Conservation (phyloP, 1,140 invertebrate genomes). For the fruit fly (Drosophila melanogaster) region DNA sequence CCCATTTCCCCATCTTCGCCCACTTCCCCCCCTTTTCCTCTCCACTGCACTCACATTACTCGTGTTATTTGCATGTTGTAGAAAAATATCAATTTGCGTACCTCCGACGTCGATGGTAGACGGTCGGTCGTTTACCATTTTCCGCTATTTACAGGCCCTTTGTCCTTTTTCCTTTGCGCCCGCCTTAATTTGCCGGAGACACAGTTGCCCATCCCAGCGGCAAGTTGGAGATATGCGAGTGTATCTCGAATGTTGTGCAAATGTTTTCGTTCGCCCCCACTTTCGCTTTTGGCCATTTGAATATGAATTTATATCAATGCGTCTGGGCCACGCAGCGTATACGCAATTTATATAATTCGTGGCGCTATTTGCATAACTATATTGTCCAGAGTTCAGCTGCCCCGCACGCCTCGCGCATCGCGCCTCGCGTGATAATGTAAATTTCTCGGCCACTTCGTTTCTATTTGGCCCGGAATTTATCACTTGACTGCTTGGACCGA, state of each 20-base stretch:
- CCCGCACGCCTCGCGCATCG: slow-evolving; percentile 7
- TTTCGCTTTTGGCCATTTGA: slow-evolving; percentile 53
- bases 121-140: slow-evolving; percentile 74
- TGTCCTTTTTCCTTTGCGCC: slow-evolving; percentile 56
- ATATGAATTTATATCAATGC: slow-evolving; percentile 81
- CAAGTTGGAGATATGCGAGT: slow-evolving; percentile 41
- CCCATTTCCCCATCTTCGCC: no score
- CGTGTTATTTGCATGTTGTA: slow-evolving; percentile 80
- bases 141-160: slow-evolving; percentile 78
- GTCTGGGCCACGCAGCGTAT: slow-evolving; percentile 64
- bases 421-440: slow-evolving; percentile 61
- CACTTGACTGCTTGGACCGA: slow-evolving; percentile 35
- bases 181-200: slow-evolving; percentile 67
- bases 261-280: slow-evolving; percentile 44
- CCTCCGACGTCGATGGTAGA: slow-evolving; percentile 57
- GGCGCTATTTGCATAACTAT: slow-evolving; percentile 77
- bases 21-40: neutral
- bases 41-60: slow-evolving; percentile 60
- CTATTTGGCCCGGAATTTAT: slow-evolving; percentile 73
- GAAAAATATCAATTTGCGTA: slow-evolving; percentile 83
- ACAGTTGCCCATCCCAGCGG: slow-evolving; percentile 16
- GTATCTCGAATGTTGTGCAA: slow-evolving; percentile 76
- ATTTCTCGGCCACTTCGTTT: slow-evolving; percentile 63
- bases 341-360: slow-evolving; percentile 82
- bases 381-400: slow-evolving; percentile 40